Base-by-base conservation (phyloP, 2,888 invertebrate genomes). In the Nudaria mundana region DNA sequence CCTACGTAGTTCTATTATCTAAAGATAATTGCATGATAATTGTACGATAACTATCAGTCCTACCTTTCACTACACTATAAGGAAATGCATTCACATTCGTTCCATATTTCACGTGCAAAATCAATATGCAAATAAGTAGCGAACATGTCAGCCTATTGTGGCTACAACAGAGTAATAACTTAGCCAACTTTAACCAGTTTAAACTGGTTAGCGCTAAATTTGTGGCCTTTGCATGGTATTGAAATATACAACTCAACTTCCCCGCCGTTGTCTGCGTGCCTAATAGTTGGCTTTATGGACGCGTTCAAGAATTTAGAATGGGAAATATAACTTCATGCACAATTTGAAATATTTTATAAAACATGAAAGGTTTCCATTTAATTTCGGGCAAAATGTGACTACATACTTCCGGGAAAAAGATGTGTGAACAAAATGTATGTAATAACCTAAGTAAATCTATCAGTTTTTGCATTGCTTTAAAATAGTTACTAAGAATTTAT, bases 211-310 rank as follows among this genome's bases (percentile, higher is more conserved):
- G 46, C 10, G 60, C 64, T 72, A 75, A 86, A 85, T 82, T 83
- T 82, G 83, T 81, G 76, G 81, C 76, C 70, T 81, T 77, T 76
- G 77, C 76, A 71, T 74, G 73, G 76, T 81, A 81, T 84, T 83
- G 81, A 83, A 84, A 85, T 86, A 86, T 86, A 86, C 83, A 75
- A 77, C 75, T 69, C 57, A 72, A 80, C 65, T 81, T 83, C 56
- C 63, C 60, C 71, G 70, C 71, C 72, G 67, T 69, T 69, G 68
- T 71, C 65, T 68, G 57, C 58, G 56, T 61, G 48, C 56, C 51
- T 52, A n/a, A n/a, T n/a, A 63, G 53, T 56, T 68, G 60, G 72
- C 56, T 64, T 44, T 50, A 52, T 51, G 56, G 56, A 52, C 52
- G 56, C 59, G 56, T 62, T 63, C 58, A 56, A 56, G 56, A 58